Evolutionary conservation across 2,888 invertebrate species (phyloP), one percentile per base, ranked within the genome.

Genomic region (Agriopis leucophaearia): DNA sequence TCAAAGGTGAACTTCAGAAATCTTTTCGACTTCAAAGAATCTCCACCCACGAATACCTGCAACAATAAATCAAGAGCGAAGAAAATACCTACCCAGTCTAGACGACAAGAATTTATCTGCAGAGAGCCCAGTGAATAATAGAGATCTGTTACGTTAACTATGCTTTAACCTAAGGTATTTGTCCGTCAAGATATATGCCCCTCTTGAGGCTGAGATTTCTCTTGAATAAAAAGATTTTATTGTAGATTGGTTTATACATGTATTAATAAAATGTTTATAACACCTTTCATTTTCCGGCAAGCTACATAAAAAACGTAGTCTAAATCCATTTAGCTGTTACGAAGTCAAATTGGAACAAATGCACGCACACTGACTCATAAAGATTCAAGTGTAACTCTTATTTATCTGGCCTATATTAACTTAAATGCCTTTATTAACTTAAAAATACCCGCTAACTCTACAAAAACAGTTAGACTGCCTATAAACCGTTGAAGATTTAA

Each of bases 41-140:
- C 27, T 55, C 47, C 15, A 40, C 54, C 68, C 36, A 56, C 60
- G 42, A 42, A 50, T 56, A 69, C 64, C 68, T 69, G 64, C 38
- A 52, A 52, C 64, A 57, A 62, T 72, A 72, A 71, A 72, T 72
- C 72, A 69, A 68, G 71, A 65, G 42, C 59, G 50, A 52, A 69
- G 65, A 69, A 70, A 70, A 72, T 69, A 73, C 60, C 69, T 72
- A 72, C 64, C 69, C 60, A 61, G 74, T 74, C 74, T 74, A 74
- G 74, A 74, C 74, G 74, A 69, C 66, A 71, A 68, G 64, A 69
- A 72, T 72, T 71, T 71, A 72, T 74, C 56, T 68, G 56, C 55
- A 15, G 51, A 70, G 50, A 67, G 50, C 45, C 36, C 64, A 58
- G 65, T 71, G 74, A 74, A 74, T 71, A 72, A 72, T 72, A 74